Conservation (phyloP, 2,888 invertebrate species). For the Lycaena phlaeas region DNA sequence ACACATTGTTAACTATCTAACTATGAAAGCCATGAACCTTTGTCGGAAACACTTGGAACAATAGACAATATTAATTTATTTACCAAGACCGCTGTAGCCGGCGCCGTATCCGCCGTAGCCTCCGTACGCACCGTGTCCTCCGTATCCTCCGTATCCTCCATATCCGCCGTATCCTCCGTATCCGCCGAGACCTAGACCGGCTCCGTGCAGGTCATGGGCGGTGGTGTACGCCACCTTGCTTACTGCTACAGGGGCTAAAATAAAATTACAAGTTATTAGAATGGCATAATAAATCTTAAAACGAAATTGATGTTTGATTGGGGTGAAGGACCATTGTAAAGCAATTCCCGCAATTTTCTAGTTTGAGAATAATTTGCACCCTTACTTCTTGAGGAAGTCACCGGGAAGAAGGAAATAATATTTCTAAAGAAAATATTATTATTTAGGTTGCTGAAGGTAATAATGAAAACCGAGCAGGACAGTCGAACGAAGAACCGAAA, state of each 20-base stretch:
- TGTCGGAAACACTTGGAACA: not conserved
- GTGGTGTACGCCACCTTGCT: slow-evolving; percentile 27
- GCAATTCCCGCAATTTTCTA: no score
- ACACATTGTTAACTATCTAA: no score
- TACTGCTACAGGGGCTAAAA: slow-evolving; percentile 20
- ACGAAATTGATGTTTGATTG: no score
- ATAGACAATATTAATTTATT: slow-evolving; percentile 6
- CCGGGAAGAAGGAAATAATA: no score
- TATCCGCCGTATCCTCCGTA: slow-evolving; percentile 25
- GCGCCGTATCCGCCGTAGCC: slow-evolving; percentile 22
- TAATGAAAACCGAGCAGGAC: no score
- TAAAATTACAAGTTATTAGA: not conserved
- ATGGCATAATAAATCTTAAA: not conserved
- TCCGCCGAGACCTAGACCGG: slow-evolving; percentile 9
- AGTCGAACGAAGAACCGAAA: no score
- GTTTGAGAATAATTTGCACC: no score
- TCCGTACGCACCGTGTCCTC: slow-evolving; percentile 25
- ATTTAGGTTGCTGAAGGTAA: no score
- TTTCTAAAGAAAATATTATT: no score
- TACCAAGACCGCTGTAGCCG: slow-evolving; percentile 25
- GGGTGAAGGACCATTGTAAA: no score
- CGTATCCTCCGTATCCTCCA: slow-evolving; percentile 28
- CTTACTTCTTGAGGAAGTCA: no score
- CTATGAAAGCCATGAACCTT: not conserved
- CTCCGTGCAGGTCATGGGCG: no score